phyloP scores from a whole-genome alignment of 2,888 invertebrate species.

The Conus canariensis region DNA sequence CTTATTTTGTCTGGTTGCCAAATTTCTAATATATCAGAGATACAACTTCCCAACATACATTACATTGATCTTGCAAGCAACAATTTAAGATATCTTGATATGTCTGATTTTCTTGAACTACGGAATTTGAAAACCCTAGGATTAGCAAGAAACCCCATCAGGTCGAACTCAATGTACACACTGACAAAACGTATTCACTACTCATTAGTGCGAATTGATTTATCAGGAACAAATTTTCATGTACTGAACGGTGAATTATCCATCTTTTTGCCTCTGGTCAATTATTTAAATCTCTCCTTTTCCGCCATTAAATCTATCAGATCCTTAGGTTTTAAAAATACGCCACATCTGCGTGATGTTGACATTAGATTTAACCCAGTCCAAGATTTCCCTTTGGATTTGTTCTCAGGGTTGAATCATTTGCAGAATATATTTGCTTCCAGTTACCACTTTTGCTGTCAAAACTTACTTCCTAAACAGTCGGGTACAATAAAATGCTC shows the following conservation, averaged over 20 bases:
- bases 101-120: no score
- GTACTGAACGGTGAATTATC: no score
- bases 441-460: not conserved
- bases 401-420: no score
- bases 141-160: not conserved
- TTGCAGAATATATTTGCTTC: not conserved
- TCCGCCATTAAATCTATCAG: not conserved
- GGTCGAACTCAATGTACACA: no score
- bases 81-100: not conserved
- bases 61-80: slow-evolving; percentile 25
- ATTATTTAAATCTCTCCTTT: not conserved
- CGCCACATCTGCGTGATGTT: no score
- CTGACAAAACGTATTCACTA: not conserved
- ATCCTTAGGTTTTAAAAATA: slow-evolving; percentile 12
- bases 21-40: not conserved
- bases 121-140: not conserved
- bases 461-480: not conserved
- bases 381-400: no score
- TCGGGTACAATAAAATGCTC: no score
- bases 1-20: not conserved
- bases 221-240: not conserved
- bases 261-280: not conserved
- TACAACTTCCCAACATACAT: slow-evolving; percentile 32
- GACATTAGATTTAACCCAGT: no score
- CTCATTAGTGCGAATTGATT: not conserved